Evolutionary conservation across 2,888 invertebrate genomes (phyloP).

Genomic region (Drosophila paranaensis): DNA sequence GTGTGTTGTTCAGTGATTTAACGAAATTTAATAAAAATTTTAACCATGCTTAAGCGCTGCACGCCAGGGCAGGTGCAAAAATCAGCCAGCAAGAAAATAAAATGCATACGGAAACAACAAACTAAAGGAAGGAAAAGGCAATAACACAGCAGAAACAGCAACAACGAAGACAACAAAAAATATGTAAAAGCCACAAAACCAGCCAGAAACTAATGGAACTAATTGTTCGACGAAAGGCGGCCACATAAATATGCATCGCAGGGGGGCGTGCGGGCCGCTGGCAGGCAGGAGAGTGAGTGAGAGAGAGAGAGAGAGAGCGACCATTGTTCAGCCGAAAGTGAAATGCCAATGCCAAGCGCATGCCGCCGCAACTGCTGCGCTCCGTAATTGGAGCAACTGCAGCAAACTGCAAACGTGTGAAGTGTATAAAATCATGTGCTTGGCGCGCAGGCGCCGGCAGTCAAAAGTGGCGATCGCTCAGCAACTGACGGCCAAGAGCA

Average conservation of each 20-base stretch:
- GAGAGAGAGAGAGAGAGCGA: neutral
- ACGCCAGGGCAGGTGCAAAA: slow-evolving; percentile 52
- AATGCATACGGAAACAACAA: slow-evolving; percentile 67
- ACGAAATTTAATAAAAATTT: slow-evolving; percentile 58
- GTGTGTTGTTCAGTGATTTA: slow-evolving; percentile 36
- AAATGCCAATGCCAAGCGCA: slow-evolving; percentile 77
- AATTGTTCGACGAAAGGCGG: slow-evolving; percentile 76
- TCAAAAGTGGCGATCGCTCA: slow-evolving; percentile 51
- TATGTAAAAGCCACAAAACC: slow-evolving; percentile 36
- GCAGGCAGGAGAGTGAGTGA: neutral
- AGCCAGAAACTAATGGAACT: slow-evolving; percentile 74
- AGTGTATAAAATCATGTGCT: slow-evolving; percentile 74
- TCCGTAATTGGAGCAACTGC: slow-evolving; percentile 73
- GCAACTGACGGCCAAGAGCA: slow-evolving; percentile 29
- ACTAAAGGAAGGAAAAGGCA: slow-evolving; percentile 70
- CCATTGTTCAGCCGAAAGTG: slow-evolving; percentile 69
- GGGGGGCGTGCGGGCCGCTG: neutral
- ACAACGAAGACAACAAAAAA: slow-evolving; percentile 1
- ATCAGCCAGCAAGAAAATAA: slow-evolving; percentile 61
- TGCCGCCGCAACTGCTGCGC: no score
- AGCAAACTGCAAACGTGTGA: slow-evolving; percentile 32
- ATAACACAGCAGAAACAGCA: slow-evolving; percentile 32
- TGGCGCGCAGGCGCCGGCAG: slow-evolving; percentile 74
- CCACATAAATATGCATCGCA: slow-evolving; percentile 45
- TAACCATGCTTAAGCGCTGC: slow-evolving; percentile 56